These are phyloP conservation scores for Drosophila nigritarsus DNA, from an alignment of 2,888 invertebrate species.

Conservation along the genomic window DNA sequence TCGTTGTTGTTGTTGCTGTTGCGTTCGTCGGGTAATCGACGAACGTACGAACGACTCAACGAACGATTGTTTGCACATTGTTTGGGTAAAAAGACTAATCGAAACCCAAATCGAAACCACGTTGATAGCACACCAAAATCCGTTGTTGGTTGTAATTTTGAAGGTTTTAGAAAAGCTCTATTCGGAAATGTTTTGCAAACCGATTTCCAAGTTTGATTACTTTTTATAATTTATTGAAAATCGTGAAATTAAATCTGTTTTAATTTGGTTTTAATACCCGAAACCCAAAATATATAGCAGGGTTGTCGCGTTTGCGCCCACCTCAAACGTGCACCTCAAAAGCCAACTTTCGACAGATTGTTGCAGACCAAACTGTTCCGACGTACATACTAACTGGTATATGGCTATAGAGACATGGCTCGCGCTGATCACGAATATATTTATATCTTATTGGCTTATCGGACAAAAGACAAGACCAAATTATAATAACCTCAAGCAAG, in stretches of 20 bases:
- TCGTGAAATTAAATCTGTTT: background rate
- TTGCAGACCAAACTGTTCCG: background rate
- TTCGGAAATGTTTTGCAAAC: background rate
- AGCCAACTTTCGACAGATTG: background rate
- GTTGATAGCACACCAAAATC: conserved; percentile 17
- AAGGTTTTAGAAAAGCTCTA: background rate
- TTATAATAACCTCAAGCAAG: background rate
- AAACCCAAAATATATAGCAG: background rate
- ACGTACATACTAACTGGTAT: no score
- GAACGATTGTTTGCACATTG: conserved; percentile 37
- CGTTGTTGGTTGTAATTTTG: background rate
- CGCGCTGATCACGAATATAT: background rate
- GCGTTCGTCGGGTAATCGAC: conserved; percentile 25
- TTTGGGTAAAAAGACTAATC: conserved; percentile 59
- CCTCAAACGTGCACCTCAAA: background rate
- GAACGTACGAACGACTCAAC: conserved; percentile 24
- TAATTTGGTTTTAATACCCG: background rate
- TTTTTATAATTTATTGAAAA: background rate
- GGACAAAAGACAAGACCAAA: background rate
- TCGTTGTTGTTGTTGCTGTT: conserved; percentile 34
- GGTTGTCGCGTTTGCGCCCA: background rate
- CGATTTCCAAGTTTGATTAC: background rate
- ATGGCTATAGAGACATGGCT: background rate
- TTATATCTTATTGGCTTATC: background rate
- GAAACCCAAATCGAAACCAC: conserved; percentile 35